Base-by-base conservation (phyloP, 2,113 vertebrate species). In the Hymenochirus boettgeri region DNA sequence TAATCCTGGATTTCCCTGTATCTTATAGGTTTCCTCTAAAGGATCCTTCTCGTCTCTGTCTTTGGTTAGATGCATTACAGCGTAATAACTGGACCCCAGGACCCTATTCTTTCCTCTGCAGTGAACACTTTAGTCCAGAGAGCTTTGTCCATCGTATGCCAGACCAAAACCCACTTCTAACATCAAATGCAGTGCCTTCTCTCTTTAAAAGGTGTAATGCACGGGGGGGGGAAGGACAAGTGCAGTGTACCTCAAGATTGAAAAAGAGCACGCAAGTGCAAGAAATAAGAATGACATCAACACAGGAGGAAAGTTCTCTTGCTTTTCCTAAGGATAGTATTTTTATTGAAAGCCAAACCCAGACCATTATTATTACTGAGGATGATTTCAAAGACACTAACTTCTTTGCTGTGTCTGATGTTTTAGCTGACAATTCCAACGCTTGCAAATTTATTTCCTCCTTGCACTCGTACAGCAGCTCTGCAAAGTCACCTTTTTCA, bases 51-150 rank as follows among this genome's bases (percentile, higher is more conserved):
- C 87, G 90, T 7, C 72, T 91, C 47, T 73, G 87, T 25, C 85
- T 87, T 74, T 91, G 89, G 88, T 69, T 88, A 12, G 85, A 84
- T 61, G 89, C 88, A 3, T 83, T 91, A 47, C 85, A 90, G 74
- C 83, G 89, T 4, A 85, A 85, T 37, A 88, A 89, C 74, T 91
- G 90, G 90, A 88, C 79, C 11, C 90, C 89, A 11, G 90, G 87
- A 21, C 90, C 90, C 71, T 91, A 90, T 11, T 91, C 89, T 0
- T 91, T 91, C 37, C 85, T 91, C 9, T 91, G 90, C 70, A 91
- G 90, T 0, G 87, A 86, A 37, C 90, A 91, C 21, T 91, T 91
- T 74, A 90, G 87, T 80, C 86, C 85, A 71, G 90, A 91, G 47
- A 86, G 90, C 9, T 91, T 91, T 69, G 86, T 85, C 13, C 84